These are phyloP conservation scores for Bettongia penicillata DNA, from an alignment of 2,113 vertebrate species.

Conservation along the genomic window DNA sequence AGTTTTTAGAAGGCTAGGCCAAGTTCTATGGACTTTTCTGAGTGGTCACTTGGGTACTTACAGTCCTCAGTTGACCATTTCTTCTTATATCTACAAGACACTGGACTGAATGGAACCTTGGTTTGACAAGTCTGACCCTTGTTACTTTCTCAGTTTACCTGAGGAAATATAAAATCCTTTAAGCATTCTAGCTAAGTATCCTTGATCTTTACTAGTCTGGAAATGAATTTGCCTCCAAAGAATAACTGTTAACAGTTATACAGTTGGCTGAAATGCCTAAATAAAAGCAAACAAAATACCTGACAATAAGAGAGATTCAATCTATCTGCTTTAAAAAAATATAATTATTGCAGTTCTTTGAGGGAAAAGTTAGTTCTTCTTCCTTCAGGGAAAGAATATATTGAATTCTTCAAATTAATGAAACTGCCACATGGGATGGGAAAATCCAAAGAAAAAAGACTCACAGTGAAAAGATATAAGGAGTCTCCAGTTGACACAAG, in stretches of 20 bases:
- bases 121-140: not conserved
- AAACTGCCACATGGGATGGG: slow-evolving; percentile 3
- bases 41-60: not conserved
- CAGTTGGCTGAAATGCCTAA: slow-evolving; percentile 8
- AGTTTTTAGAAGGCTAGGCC: not conserved
- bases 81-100: not conserved
- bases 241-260: not conserved
- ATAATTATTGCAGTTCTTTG: slow-evolving; percentile 22
- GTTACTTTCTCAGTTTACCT: not conserved
- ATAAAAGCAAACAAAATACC: slow-evolving; percentile 25
- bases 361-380: slow-evolving; percentile 43
- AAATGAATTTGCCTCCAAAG: not conserved
- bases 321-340: slow-evolving; percentile 12
- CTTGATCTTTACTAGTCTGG: slow-evolving; percentile 10
- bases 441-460: slow-evolving; percentile 9
- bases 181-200: slow-evolving; percentile 15
- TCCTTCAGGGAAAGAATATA: slow-evolving; percentile 52
- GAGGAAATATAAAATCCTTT: slow-evolving; percentile 22
- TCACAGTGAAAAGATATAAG: not conserved
- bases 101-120: not conserved
- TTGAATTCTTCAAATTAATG: slow-evolving; percentile 44
- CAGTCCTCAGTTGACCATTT: not conserved
- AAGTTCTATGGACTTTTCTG: not conserved
- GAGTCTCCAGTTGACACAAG: slow-evolving; percentile 24
- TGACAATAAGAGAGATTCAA: not conserved